Evolutionary conservation across 2,888 invertebrate species (phyloP), one percentile per base, ranked within the genome.

Genomic region (Busseola fusca): DNA sequence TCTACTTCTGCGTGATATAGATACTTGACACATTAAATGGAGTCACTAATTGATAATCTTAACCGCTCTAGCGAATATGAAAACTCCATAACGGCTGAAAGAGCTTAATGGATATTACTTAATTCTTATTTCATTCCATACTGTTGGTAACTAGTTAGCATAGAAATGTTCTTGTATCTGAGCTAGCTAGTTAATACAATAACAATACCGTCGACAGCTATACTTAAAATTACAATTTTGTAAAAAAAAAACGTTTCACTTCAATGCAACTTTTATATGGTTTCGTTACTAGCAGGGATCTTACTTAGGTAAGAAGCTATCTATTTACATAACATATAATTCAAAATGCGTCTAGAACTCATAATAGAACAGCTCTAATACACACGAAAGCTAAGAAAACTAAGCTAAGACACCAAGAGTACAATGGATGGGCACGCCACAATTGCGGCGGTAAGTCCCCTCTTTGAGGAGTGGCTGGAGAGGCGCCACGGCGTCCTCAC

Each of bases 1-100:
- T 54, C 48, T 74, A 60, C 48, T 54, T 64, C 42, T 73, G 42
- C 37, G 34, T 65, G 40, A 18, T 67, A 48, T 48, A 60, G n/a
- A n/a, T n/a, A n/a, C 40, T 78, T 78, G 64, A 60, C 64, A 78
- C 59, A 69, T 64, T 64, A 69, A 54, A 74, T 65, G 52, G 45
- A 50, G 65, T 66, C 73, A 45, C 30, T 65, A 77, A 77, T 78
- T 68, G 68, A 60, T 72, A 74, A 62, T 68, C 69, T 25, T 45
- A 37, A 37, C n/a, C n/a, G n/a, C n/a, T n/a, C n/a, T n/a, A n/a
- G n/a, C n/a, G n/a, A n/a, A n/a, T n/a, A n/a, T n/a, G n/a, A n/a
- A n/a, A n/a, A n/a, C n/a, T n/a, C n/a, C n/a, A n/a, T n/a, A n/a
- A n/a, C n/a, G n/a, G n/a, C n/a, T n/a, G n/a, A n/a, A n/a, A n/a